Evolutionary conservation across 2,113 vertebrate species (phyloP), one percentile per base, ranked within the genome.

Genomic region (Mesoclemmys tuberculata): DNA sequence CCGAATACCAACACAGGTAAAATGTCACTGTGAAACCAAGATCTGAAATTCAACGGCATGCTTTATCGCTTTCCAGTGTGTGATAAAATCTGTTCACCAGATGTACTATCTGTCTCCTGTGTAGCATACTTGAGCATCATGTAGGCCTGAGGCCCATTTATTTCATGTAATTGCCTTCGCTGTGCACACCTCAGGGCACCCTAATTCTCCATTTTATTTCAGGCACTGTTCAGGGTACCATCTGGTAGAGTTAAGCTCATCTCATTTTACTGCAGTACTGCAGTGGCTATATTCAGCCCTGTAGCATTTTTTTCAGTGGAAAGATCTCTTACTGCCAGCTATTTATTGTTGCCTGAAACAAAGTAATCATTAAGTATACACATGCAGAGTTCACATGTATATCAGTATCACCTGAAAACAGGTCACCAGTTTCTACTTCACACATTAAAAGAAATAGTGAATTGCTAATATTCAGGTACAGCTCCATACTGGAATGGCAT

Each of bases 91-190:
- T 98, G 98, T 97, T 98, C 98, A 98, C 98, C 98, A 99, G 99
- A 99, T 99, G 98, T 98, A 98, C 97, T 98, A 98, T 98, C 98
- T 98, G 98, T 98, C 98, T 98, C 98, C 97, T 97, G 98, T 98
- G 98, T 98, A 97, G 98, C 98, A 98, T 99, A 98, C 97, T 97
- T 98, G 98, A 98, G 98, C 98, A 98, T 99, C 98, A 98, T 98
- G 98, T 98, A 99, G 99, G 98, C 99, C 98, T 97, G 98, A 99
- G 99, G 99, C 98, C 98, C 99, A 99, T 99, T 99, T 99, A 99
- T 99, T 99, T 99, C 99, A 98, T 99, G 98, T 99, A 99, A 99
- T 99, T 99, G 99, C 99, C 99, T 98, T 99, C 99, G 98, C 98
- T 98, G 98, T 98, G 98, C 98, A 99, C 99, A 99, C 99, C 99